Conservation (phyloP, 53 echinoderm and acorn worm genomes). For the Temnopleurus reevesii region DNA sequence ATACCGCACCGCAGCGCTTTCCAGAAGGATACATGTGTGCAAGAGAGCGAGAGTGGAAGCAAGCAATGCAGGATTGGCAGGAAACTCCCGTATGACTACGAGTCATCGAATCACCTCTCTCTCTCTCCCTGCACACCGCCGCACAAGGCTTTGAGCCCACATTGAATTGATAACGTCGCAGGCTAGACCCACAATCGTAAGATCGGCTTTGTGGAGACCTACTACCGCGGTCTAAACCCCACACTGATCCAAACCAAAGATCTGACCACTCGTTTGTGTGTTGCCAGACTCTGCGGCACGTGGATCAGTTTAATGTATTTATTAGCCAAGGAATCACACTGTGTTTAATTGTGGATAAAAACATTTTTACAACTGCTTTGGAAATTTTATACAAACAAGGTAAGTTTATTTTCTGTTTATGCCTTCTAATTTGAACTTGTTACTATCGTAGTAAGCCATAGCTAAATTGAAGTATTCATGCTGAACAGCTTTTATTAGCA, state of each 20-base stretch:
- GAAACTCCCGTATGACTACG: constrained; percentile 39
- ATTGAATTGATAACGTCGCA: background rate
- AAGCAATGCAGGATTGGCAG: background rate
- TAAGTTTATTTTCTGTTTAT: background rate
- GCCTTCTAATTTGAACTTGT: no score
- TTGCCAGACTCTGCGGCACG: background rate
- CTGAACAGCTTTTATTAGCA: no score
- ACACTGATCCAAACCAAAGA: background rate
- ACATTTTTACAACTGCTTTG: constrained; percentile 1
- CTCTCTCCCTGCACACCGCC: background rate
- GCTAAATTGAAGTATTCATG: no score
- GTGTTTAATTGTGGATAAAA: constrained; percentile 28
- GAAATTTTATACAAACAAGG: constrained; percentile 5
- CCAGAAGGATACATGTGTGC: background rate
- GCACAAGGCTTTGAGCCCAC: background rate
- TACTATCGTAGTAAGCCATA: no score
- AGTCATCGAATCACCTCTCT: constrained; percentile 41
- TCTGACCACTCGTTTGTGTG: background rate
- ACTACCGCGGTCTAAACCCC: constrained; percentile 4
- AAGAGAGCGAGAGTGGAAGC: background rate
- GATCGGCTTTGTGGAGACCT: background rate
- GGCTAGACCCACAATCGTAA: background rate
- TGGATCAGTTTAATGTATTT: background rate
- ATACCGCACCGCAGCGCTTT: background rate
- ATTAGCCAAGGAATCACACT: background rate